A percentile compares a stretch with the other conserved stretches of the same genome.
Conservation (phyloP, 92 coral and sea anemone genomes). For the Zoanthus sociatus region DNA sequence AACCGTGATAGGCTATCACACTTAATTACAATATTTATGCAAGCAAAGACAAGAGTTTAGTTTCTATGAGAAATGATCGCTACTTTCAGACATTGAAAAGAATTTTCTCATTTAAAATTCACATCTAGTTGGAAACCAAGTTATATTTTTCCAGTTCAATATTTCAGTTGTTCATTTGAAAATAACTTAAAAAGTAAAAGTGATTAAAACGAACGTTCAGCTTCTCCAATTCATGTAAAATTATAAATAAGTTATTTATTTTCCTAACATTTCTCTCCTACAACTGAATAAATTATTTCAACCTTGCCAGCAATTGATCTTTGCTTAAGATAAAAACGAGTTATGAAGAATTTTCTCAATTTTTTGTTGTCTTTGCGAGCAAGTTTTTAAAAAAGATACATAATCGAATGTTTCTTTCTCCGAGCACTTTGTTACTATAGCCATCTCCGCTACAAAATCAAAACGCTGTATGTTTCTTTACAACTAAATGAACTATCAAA, state of each 20-base stretch:
- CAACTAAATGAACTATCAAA: too few species aligned
- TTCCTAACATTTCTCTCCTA: not conserved
- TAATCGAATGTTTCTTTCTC: too few species aligned
- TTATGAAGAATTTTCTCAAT: not conserved
- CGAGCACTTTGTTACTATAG: too few species aligned
- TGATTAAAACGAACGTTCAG: not conserved
- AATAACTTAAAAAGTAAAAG: not conserved
- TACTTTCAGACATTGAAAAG: not conserved
- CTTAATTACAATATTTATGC: slow-evolving; percentile 32
- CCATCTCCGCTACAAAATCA: too few species aligned
- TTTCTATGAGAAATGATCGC: slow-evolving; percentile 19
- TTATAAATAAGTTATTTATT: slow-evolving; percentile 1
- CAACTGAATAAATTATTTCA: not conserved
- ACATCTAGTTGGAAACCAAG: not conserved
- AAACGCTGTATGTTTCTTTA: too few species aligned
- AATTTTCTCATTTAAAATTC: not conserved
- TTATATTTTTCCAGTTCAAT: not conserved
- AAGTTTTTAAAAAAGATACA: too few species aligned
- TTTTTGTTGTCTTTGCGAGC: not conserved
- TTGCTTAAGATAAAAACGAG: not conserved
- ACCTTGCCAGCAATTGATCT: not conserved
- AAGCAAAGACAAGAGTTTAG: not conserved
- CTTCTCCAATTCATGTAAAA: slow-evolving; percentile 14
- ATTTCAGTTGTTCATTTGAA: not conserved
- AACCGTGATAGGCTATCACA: slow-evolving; percentile 1